Evolutionary conservation across 2,888 invertebrate species (phyloP).

Genomic region (Acronicta alni): DNA sequence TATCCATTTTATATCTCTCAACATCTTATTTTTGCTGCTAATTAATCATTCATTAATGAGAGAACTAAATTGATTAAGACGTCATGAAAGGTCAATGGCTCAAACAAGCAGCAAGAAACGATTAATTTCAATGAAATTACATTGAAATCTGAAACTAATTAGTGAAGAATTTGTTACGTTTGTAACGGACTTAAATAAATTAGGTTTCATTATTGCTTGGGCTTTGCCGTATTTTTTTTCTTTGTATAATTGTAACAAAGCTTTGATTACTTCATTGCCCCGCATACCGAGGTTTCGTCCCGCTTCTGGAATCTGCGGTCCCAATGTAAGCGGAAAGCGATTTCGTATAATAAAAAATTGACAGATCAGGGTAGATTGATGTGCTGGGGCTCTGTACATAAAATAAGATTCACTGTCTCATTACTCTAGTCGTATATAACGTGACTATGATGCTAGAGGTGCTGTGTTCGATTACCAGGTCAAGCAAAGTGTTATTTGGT

Average conservation of each 20-base stretch:
- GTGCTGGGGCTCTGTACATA: no score
- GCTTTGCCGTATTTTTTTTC: constrained; percentile 22
- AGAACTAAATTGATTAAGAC: background rate
- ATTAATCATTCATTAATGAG: background rate
- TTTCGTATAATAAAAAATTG: no score
- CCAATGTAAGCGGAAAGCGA: constrained; percentile 7
- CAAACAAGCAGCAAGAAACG: constrained; percentile 16
- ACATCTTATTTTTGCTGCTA: background rate
- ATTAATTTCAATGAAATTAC: constrained; percentile 48
- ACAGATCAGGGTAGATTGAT: no score
- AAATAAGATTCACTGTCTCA: no score
- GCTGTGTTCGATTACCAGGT: no score
- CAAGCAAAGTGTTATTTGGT: no score
- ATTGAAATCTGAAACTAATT: constrained; percentile 54
- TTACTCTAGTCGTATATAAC: no score
- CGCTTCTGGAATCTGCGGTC: constrained; percentile 6
- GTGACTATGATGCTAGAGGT: no score
- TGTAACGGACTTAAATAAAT: constrained; percentile 47
- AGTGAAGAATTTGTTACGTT: constrained; percentile 46
- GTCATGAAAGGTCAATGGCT: background rate
- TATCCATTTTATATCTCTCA: background rate
- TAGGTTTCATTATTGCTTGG: constrained; percentile 44
- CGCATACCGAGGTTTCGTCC: constrained; percentile 21
- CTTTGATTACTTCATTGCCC: constrained; percentile 55
- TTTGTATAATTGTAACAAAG: constrained; percentile 44